Base-by-base conservation (phyloP, 2,888 invertebrate species). In the Phyto melanocephala region DNA sequence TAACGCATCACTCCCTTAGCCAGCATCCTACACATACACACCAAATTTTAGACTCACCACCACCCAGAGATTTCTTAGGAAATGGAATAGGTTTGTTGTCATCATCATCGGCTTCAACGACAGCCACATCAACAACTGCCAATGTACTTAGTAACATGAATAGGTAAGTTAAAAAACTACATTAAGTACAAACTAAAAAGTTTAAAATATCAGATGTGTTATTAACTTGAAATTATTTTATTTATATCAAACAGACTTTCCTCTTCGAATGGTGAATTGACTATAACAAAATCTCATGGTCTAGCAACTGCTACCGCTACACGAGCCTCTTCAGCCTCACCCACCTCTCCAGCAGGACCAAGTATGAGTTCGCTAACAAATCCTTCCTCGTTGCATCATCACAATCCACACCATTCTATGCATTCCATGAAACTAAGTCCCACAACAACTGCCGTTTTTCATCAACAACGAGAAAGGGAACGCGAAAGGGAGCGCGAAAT, bases 181-280 rank as follows among this genome's bases (percentile, higher is more conserved):
- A 5, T 28, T 28, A 5, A 28, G 6, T 28, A n/a, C n/a, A n/a
- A n/a, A n/a, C n/a, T n/a, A n/a, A n/a, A n/a, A n/a, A n/a, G n/a
- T n/a, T n/a, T n/a, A n/a, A n/a, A n/a, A n/a, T n/a, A n/a, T n/a
- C n/a, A n/a, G n/a, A n/a, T n/a, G n/a, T n/a, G n/a, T n/a, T n/a
- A n/a, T n/a, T n/a, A n/a, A n/a, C n/a, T n/a, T n/a, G n/a, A n/a
- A n/a, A n/a, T n/a, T n/a, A n/a, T n/a, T n/a, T n/a, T n/a, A n/a
- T n/a, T n/a, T n/a, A n/a, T 28, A 5, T 28, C 3, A 28, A 40
- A 56, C 91, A 94, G 95, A 92, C 93, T 95, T 86, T 94, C 95
- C 84, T 93, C 95, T 84, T 94, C 94, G 85, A 96, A 96, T 88
- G 95, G 96, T 37, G 96, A 96, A 92, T 93, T 96, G 85, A 96